Evolutionary conservation across 2,113 vertebrate species (phyloP), one percentile per base, ranked within the genome.

Genomic region (Parus major): DNA sequence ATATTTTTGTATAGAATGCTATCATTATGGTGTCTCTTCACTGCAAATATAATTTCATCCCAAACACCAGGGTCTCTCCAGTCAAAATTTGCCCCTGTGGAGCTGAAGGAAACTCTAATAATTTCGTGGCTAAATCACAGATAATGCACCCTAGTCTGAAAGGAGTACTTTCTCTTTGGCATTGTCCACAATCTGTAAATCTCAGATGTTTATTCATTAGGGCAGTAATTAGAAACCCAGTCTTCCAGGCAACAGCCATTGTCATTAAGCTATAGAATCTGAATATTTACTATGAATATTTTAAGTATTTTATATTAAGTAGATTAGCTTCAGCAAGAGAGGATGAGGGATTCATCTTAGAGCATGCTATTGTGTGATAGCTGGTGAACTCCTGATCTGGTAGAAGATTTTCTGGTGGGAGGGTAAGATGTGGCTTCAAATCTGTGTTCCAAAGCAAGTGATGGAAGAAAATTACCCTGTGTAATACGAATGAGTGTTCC

Each of bases 121-220:
- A 77, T 80, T 85, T 78, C 9, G 7, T 90, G 85, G 50, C 42
- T 78, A 88, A 88, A 90, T 63, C 46, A 82, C 33, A 72, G 77
- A 93, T 71, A 88, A 84, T 68, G 42, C 22, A 59, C 7, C 55
- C n/a, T 66, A 17, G 20, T 83, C 49, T 86, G 73, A 81, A 88
- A 82, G 23, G 39, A 88, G 42, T 56, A 78, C 71, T 78, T 95
- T 90, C 31, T 85, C 52, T 88, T 90, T 44, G 66, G 17, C 41
- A 36, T 63, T 86, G 66, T 82, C 79, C 52, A 75, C 35, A 90
- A 83, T 92, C 90, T 56, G 29, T 36, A 77, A 59, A 95, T 93
- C 82, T 88, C 92, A 81, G 71, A 90, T 52, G 53, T 88, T 93
- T 96, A 93, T 95, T 96, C 91, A 94, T 91, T 81, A 84, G 24